Conservation (phyloP, 2,797 vertebrate genomes). For the Steatocranus sp. region DNA sequence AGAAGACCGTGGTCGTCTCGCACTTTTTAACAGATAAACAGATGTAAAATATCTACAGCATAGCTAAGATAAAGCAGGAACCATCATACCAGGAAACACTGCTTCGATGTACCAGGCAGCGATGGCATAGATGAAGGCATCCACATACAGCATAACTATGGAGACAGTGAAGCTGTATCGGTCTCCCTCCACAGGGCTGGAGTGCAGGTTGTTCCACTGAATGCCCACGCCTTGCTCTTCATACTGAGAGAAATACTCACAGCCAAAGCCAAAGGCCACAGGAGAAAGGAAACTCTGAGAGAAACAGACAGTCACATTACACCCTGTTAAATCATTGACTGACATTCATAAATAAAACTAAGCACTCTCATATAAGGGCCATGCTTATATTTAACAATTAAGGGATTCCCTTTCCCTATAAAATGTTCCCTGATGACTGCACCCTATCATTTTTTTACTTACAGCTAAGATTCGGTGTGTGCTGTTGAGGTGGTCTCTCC, state of each 20-base stretch:
- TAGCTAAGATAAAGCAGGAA: neutral
- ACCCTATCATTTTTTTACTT: slow-evolving; percentile 46
- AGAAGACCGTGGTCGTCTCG: neutral
- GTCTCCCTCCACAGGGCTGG: slow-evolving; percentile 79
- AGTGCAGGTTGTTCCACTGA: slow-evolving; percentile 84
- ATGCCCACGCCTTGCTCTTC: slow-evolving; percentile 90
- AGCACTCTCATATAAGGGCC: neutral
- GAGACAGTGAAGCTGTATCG: slow-evolving; percentile 79
- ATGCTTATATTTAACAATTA: neutral
- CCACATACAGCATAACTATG: slow-evolving; percentile 80
- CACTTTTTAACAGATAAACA: neutral
- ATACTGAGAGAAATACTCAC: slow-evolving; percentile 87
- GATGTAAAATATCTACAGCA: neutral
- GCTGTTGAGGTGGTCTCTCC: slow-evolving; percentile 80
- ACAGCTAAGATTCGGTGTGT: slow-evolving; percentile 74
- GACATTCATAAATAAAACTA: neutral
- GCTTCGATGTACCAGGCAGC: slow-evolving; percentile 89
- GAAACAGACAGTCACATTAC: neutral
- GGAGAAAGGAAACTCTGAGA: slow-evolving; percentile 87
- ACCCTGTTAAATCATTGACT: neutral
- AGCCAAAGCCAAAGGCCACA: slow-evolving; percentile 91
- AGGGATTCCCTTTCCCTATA: neutral
- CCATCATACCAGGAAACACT: slow-evolving; percentile 81
- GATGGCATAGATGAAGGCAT: slow-evolving; percentile 77
- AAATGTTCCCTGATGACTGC: neutral